Percentiles rank a stretch among this genome's conserved stretches.
Evolutionary conservation across 2,888 invertebrate species (phyloP).

Genomic region (Lottia scabra): DNA sequence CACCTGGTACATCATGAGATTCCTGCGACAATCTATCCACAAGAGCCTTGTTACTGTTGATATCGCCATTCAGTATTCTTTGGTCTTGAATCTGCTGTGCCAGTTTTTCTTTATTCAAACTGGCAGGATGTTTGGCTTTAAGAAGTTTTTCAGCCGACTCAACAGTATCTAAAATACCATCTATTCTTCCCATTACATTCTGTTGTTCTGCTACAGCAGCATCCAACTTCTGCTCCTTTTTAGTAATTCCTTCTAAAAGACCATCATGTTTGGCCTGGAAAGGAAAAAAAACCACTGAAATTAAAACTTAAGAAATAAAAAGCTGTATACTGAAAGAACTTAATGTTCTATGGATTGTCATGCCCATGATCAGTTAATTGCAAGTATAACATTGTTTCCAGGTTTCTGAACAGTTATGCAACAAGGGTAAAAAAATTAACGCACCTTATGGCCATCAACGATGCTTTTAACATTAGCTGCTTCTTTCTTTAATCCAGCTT

Average conservation of each 20-base stretch:
- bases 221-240: conserved; percentile 57
- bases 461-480: conserved; percentile 45
- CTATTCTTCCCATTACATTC: conserved; percentile 57
- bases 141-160: conserved; percentile 52
- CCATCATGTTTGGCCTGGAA: conserved; percentile 46
- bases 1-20: conserved; percentile 42
- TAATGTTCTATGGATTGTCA: too few relatives aligned
- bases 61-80: conserved; percentile 72
- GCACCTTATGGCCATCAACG: conserved; percentile 33
- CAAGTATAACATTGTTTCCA: too few relatives aligned
- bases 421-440: not conserved
- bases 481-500: conserved; percentile 68
- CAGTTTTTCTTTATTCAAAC: conserved; percentile 84
- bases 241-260: conserved; percentile 50
- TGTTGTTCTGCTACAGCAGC: conserved; percentile 58
- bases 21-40: conserved; percentile 45
- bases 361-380: too few relatives aligned
- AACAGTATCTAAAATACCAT: conserved; percentile 54
- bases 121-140: conserved; percentile 76
- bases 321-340: too few relatives aligned
- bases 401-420: too few relatives aligned
- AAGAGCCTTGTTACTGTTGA: conserved; percentile 54
- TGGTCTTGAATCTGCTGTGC: conserved; percentile 92
- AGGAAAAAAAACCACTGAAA: not conserved
- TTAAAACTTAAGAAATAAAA: too few relatives aligned